Evolutionary conservation across 1,140 invertebrate species (phyloP), one percentile per base, ranked within the genome.

Genomic region (Tribolium castaneum): DNA sequence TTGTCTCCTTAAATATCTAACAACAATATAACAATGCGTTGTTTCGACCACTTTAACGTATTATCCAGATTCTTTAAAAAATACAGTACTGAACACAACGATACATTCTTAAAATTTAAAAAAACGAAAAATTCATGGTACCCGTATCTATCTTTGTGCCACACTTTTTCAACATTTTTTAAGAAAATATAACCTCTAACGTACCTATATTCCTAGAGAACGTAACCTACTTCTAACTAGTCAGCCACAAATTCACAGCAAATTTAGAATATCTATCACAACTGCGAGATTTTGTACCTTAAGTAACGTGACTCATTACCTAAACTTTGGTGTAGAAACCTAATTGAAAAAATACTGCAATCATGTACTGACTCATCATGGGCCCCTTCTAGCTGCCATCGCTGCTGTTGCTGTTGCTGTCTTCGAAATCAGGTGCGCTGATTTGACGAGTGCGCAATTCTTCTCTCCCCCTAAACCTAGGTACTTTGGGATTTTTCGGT

Each of bases 371-470:
- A 75, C 49, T 81, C 39, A 45, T 45, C 39, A 9, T n/a, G 7
- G 39, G 7, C 5, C 39, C 7, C 39, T 30, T 45, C n/a, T 78
- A 83, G 52, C 84, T 85, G 12, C 83, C 84, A 79, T 86, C 85
- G 56, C 85, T 85, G 22, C 82, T 82, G 76, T 86, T 86, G 66
- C 83, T 85, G 74, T 83, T 85, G 54, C 81, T 83, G 74, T 85
- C 84, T 10, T 85, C 82, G 6, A 82, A 49, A 81, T 85, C 84
- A 5, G 78, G 79, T 34, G 75, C 7, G 35, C 51, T 70, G 2
- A 79, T 30, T 30, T 6, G 25, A 30, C 5, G 25, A 30, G 6
- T 30, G 25, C 25, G 25, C 6, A 56, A 6, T 52, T 78, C 35
- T 72, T 54, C 12, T 30, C 59, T 81, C 6, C 49, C 56, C 14